These are phyloP conservation scores for Puntigrus tetrazona DNA, from an alignment of 2,113 vertebrate species.

Conservation along the genomic window DNA sequence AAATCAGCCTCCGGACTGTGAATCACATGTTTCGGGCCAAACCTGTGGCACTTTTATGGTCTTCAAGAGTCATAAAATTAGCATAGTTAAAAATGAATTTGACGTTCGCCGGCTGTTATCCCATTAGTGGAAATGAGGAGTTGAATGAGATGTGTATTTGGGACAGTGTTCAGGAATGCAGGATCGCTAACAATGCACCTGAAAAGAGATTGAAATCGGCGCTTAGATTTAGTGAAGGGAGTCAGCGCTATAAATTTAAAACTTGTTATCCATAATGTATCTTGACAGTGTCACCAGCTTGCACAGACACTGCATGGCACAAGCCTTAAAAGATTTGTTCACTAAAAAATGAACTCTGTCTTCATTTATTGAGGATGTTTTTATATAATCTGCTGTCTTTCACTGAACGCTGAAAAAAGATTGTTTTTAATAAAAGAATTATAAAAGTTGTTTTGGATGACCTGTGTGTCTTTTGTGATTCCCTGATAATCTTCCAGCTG, in stretches of 20 bases:
- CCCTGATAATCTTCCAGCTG: too few species aligned
- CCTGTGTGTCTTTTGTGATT: too few species aligned
- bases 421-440: too few species aligned
- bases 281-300: not conserved
- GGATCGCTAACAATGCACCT: not conserved
- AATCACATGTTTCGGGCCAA: slow-evolving; percentile 38
- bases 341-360: not conserved
- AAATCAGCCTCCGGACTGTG: slow-evolving; percentile 30
- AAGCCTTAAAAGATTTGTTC: not conserved
- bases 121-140: slow-evolving; percentile 9
- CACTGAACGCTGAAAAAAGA: too few species aligned
- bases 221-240: not conserved
- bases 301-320: not conserved
- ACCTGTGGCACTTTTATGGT: slow-evolving; percentile 23
- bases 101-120: slow-evolving; percentile 15
- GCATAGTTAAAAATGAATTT: slow-evolving; percentile 47
- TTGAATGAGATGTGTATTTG: slow-evolving; percentile 22
- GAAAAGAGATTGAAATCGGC: not conserved
- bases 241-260: not conserved
- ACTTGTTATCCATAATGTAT: not conserved
- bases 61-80: slow-evolving; percentile 38
- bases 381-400: too few species aligned
- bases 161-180: slow-evolving; percentile 2
- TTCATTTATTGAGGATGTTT: too few species aligned
- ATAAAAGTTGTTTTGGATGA: too few species aligned